Percentiles rank a stretch among this genome's conserved stretches.
Evolutionary conservation across 2,888 invertebrate genomes (phyloP).

Genomic region (Melanostoma scalare): DNA sequence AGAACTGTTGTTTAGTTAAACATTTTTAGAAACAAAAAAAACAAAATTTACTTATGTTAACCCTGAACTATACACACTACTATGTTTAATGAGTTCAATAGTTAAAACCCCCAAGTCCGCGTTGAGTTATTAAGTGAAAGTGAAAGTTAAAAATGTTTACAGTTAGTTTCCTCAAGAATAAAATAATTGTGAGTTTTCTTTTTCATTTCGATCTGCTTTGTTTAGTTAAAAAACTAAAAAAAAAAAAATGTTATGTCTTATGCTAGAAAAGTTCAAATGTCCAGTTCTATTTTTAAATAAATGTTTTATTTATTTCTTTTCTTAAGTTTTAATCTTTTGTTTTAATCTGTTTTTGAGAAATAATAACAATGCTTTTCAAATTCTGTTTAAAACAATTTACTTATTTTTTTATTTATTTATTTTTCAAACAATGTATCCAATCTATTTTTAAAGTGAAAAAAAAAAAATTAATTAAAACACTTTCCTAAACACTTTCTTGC

Average conservation of each 20-base stretch:
- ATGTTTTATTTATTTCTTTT: conserved; percentile 42
- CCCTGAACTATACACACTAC: neutral
- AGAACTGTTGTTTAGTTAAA: too few species aligned
- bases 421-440: conserved; percentile 38
- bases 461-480: conserved; percentile 42
- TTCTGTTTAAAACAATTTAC: conserved; percentile 9
- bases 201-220: conserved; percentile 72
- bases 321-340: conserved; percentile 14
- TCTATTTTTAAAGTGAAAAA: conserved; percentile 34
- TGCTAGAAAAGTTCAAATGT: conserved; percentile 68
- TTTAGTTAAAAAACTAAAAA: conserved; percentile 43
- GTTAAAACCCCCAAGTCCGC: conserved; percentile 9
- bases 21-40: neutral
- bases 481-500: conserved; percentile 71
- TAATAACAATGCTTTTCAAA: conserved; percentile 57
- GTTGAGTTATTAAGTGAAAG: conserved; percentile 49
- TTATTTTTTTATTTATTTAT: conserved; percentile 41
- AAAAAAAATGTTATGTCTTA: conserved; percentile 57
- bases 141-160: conserved; percentile 43
- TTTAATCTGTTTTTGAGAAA: neutral
- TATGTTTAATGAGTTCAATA: neutral
- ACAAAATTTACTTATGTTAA: conserved; percentile 3
- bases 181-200: conserved; percentile 54
- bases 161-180: conserved; percentile 45
- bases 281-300: conserved; percentile 50